Evolutionary conservation across 2,113 vertebrate genomes (phyloP).

Genomic region (Syngnathoides biaculeatus): DNA sequence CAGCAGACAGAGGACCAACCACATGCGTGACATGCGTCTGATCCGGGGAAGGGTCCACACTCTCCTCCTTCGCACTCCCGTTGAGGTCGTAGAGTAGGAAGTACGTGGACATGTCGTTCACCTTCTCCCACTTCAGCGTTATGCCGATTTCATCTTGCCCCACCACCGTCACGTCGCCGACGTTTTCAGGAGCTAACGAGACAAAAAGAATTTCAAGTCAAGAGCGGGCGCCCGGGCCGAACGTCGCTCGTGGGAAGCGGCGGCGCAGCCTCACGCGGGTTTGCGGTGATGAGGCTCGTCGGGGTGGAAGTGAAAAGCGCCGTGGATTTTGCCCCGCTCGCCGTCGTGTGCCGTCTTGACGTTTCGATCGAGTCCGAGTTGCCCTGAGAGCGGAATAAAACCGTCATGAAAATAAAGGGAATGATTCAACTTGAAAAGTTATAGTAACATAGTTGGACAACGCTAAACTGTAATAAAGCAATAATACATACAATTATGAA

Average conservation of each 20-base stretch:
- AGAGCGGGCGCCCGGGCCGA: background rate
- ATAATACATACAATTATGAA: no score
- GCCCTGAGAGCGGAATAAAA: slow-evolving; percentile 16
- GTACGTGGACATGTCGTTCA: background rate
- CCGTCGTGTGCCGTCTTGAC: background rate
- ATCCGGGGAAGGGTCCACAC: background rate
- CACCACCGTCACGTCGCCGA: background rate
- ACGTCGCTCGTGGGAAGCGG: background rate
- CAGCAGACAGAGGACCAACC: slow-evolving; percentile 11
- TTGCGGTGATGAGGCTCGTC: background rate
- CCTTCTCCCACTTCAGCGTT: slow-evolving; percentile 29
- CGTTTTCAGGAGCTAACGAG: slow-evolving; percentile 3
- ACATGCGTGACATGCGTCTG: background rate
- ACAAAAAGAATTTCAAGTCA: background rate
- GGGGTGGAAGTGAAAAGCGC: fast-evolving
- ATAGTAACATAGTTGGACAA: no score
- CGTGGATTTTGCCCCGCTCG: fast-evolving
- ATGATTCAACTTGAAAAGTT: no score
- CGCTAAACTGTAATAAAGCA: no score
- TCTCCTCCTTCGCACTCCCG: background rate
- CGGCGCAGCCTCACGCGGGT: slow-evolving; percentile 4
- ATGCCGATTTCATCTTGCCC: slow-evolving; percentile 10
- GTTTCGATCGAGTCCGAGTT: background rate
- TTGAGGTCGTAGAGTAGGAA: background rate
- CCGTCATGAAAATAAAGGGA: background rate